Evolutionary conservation across 2,888 invertebrate species (phyloP).

Genomic region (Gandaritis pyraliata): DNA sequence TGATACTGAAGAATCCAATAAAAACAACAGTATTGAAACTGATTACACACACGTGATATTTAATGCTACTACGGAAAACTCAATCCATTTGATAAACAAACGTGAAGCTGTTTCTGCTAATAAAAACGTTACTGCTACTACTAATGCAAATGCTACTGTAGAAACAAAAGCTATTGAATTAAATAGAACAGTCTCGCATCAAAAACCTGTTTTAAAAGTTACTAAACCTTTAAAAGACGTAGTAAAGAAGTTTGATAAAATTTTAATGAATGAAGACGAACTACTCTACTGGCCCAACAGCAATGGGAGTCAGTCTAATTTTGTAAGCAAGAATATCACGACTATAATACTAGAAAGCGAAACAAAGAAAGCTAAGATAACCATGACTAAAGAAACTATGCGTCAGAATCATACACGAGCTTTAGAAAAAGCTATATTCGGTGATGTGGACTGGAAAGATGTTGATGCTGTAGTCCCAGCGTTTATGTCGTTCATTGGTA

Average conservation of each 20-base stretch:
- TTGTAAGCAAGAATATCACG: conserved; percentile 61
- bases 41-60: conserved; percentile 50
- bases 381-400: conserved; percentile 63
- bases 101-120: conserved; percentile 46
- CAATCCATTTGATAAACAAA: conserved; percentile 52
- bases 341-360: conserved; percentile 67
- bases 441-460: conserved; percentile 74
- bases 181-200: conserved; percentile 13
- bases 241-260: conserved; percentile 56
- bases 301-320: conserved; percentile 21
- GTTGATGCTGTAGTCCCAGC: conserved; percentile 69
- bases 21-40: conserved; percentile 70
- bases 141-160: conserved; percentile 15
- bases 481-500: conserved; percentile 74
- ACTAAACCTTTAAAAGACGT: conserved; percentile 42
- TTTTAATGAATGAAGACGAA: conserved; percentile 54
- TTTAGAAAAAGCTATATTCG: conserved; percentile 72
- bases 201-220: conserved; percentile 11
- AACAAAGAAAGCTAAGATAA: conserved; percentile 65
- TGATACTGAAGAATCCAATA: conserved; percentile 48
- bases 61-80: conserved; percentile 48
- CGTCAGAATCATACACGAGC: conserved; percentile 61
- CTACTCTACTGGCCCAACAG: conserved; percentile 71
- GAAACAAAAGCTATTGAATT: conserved; percentile 19
- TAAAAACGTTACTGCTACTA: conserved; percentile 8